These are phyloP conservation scores for Dendrolimus pini DNA, from an alignment of 2,888 invertebrate genomes.

Conservation along the genomic window DNA sequence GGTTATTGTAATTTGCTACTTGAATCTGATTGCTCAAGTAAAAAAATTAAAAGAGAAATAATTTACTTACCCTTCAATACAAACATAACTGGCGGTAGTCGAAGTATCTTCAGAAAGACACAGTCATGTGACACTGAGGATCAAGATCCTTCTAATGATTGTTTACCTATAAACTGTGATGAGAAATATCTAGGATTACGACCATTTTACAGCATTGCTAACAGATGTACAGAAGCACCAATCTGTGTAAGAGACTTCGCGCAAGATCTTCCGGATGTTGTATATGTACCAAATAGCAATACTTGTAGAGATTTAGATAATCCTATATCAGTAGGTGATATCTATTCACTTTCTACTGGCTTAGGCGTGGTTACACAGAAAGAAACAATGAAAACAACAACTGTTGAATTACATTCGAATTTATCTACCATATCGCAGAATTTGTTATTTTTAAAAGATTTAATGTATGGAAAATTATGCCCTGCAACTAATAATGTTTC, in stretches of 20 bases:
- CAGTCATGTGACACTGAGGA: constrained; percentile 37
- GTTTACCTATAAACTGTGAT: constrained; percentile 45
- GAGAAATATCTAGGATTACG: constrained; percentile 44
- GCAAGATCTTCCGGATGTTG: constrained; percentile 39
- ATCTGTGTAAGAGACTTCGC: constrained; percentile 27
- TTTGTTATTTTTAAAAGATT: constrained; percentile 38
- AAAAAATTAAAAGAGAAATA: constrained; percentile 16
- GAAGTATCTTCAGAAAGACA: constrained; percentile 12
- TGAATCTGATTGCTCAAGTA: constrained; percentile 27
- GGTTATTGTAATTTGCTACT: constrained; percentile 44
- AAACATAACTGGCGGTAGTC: constrained; percentile 11
- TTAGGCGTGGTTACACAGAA: constrained; percentile 31
- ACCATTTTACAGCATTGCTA: constrained; percentile 28
- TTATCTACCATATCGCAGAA: constrained; percentile 57
- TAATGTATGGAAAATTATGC: constrained; percentile 41
- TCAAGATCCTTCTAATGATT: constrained; percentile 39
- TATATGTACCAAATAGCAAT: constrained; percentile 41
- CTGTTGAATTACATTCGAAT: constrained; percentile 35
- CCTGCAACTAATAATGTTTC: constrained; percentile 22
- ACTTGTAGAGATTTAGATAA: constrained; percentile 44
- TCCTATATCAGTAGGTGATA: constrained; percentile 37
- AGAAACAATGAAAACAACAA: constrained; percentile 12
- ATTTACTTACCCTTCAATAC: constrained; percentile 45
- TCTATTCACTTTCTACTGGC: constrained; percentile 46
- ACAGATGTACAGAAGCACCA: constrained; percentile 35